Evolutionary conservation across 2,888 invertebrate genomes (phyloP).

Genomic region (Patella ulyssiponensis): DNA sequence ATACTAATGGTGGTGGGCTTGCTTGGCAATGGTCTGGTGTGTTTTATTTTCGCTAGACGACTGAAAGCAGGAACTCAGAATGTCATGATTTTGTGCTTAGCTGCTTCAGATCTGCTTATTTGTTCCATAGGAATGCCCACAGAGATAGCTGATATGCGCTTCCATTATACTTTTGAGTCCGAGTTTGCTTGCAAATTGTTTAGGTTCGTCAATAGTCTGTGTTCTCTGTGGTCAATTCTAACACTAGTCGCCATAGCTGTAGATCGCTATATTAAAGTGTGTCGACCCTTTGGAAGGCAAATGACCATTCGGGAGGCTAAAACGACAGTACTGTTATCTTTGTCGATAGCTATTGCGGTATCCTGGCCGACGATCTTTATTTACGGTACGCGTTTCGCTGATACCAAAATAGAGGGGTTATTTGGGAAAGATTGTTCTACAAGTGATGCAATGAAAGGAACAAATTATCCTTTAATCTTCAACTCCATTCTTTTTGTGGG

Average conservation of each 20-base stretch:
- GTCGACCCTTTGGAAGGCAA: conserved; percentile 51
- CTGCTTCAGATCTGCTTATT: conserved; percentile 52
- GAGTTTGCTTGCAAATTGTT: conserved; percentile 52
- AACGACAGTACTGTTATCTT: conserved; percentile 40
- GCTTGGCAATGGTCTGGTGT: conserved; percentile 53
- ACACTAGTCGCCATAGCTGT: conserved; percentile 54
- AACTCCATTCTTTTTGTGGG: conserved; percentile 46
- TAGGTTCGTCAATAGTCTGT: conserved; percentile 49
- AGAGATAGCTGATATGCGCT: conserved; percentile 54
- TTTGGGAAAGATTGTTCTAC: conserved; percentile 56
- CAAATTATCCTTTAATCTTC: conserved; percentile 46
- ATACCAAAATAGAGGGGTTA: conserved; percentile 38
- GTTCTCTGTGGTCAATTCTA: conserved; percentile 54
- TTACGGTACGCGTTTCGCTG: conserved; percentile 46
- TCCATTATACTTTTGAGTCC: conserved; percentile 53
- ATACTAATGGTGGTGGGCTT: conserved; percentile 51
- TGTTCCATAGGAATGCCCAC: conserved; percentile 55
- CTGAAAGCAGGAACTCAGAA: conserved; percentile 51
- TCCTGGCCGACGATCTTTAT: conserved; percentile 52
- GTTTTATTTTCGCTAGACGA: conserved; percentile 48
- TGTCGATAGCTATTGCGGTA: conserved; percentile 43
- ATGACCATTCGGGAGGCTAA: conserved; percentile 47
- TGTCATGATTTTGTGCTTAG: conserved; percentile 53
- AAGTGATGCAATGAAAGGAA: conserved; percentile 39
- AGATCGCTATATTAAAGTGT: conserved; percentile 57